Conservation (phyloP, 1,140 invertebrate genomes). For the Berghia stephanieae region DNA sequence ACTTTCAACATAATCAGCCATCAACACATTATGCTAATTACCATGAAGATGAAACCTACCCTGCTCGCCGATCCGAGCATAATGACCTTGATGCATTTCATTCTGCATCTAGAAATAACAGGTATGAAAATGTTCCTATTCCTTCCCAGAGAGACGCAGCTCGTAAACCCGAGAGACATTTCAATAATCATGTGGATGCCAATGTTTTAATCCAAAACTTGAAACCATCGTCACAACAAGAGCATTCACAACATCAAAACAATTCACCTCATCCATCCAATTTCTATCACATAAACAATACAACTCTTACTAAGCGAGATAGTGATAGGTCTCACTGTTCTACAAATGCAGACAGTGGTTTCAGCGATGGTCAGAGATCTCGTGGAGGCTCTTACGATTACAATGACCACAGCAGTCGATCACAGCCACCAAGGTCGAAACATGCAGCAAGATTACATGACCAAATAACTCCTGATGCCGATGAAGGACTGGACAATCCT, state of each 20-base stretch:
- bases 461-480: neutral
- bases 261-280: neutral
- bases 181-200: neutral
- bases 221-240: too few species aligned
- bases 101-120: too few species aligned
- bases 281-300: neutral
- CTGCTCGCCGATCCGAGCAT: too few species aligned
- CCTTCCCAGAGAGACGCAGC: too few species aligned
- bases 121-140: too few species aligned
- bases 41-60: too few species aligned
- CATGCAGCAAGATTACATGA: neutral
- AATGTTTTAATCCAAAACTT: neutral
- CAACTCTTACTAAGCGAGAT: constrained; percentile 30
- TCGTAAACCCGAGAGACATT: neutral
- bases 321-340: constrained; percentile 37
- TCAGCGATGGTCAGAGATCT: constrained; percentile 32
- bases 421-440: too few species aligned
- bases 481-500: constrained; percentile 34
- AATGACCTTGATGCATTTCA: too few species aligned
- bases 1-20: too few species aligned
- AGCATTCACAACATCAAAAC: neutral
- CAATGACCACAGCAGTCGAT: neutral
- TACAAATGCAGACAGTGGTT: constrained; percentile 39
- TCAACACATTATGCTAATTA: too few species aligned
- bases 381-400: constrained; percentile 28